phyloP scores from a whole-genome alignment of 1,140 invertebrate species.

The Pachypeltis micranthus region DNA sequence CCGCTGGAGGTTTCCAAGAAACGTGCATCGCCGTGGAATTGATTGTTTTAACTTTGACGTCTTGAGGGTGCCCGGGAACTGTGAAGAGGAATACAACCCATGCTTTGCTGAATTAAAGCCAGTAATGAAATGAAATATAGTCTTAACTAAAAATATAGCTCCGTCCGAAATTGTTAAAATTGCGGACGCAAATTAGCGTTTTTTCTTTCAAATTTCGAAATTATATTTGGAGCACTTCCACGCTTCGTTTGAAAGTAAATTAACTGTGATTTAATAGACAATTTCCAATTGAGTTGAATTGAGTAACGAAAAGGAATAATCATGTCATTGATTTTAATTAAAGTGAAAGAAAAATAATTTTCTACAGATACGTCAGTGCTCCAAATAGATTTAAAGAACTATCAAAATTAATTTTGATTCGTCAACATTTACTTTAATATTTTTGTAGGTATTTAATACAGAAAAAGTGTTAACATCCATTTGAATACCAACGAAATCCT shows the following conservation, averaged over 20 bases:
- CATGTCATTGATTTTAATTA: too few species aligned
- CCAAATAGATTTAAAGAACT: background rate
- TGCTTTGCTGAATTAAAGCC: background rate
- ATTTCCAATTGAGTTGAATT: too few species aligned
- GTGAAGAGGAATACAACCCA: conserved; percentile 31
- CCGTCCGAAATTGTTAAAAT: background rate
- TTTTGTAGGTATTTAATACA: conserved; percentile 5
- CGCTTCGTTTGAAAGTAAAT: too few species aligned
- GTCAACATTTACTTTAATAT: conserved; percentile 1
- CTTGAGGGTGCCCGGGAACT: conserved; percentile 93
- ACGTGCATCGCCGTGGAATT: conserved; percentile 90
- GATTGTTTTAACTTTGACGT: conserved; percentile 70
- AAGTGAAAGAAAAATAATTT: too few species aligned
- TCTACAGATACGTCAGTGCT: too few species aligned
- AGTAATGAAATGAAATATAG: too few species aligned
- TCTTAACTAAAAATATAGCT: too few species aligned
- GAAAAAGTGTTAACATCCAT: conserved; percentile 22
- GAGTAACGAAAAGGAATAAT: too few species aligned
- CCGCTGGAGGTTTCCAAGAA: conserved; percentile 77
- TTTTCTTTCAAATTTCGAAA: too few species aligned
- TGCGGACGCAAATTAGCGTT: too few species aligned
- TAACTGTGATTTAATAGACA: too few species aligned
- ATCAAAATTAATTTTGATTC: background rate
- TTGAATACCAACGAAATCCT: conserved; percentile 31
- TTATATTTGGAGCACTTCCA: too few species aligned